Evolutionary conservation across 2,888 invertebrate genomes (phyloP), one percentile per base, ranked within the genome.

Genomic region (Dinocampus coccinellae): DNA sequence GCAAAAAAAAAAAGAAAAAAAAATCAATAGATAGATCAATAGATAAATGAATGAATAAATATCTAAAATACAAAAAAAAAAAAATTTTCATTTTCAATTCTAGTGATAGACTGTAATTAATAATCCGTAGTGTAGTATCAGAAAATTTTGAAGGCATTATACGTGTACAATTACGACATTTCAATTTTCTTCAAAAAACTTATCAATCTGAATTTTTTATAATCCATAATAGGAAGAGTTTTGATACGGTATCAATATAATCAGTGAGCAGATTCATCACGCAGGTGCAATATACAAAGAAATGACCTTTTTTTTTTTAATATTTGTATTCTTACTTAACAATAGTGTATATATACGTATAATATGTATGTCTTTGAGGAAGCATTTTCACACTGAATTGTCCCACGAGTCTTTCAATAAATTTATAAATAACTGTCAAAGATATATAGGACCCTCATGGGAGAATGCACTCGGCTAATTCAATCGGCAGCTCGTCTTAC

Each of bases 401-500:
- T 42, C 42, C 13, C 11, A 36, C 13, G 36, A 36, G 11, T 36
- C 33, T 42, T 16, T 7, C 3, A 4, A 42, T 42, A n/a, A 42
- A 42, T 42, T 42, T 42, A 42, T 42, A 42, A 42, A 13, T 42
- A 42, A 13, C n/a, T 42, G n/a, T 42, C 10, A 36, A 9, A 10
- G 6, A 36, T 36, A 36, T 10, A 36, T 36, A 33, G 3, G 20
- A 16, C 13, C 55, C 55, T 24, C 29, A 29, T 53, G 9, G 29
- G 55, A 47, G 29, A 47, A 64, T 65, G 36, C 65, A 65, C 64
- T 64, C 33, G 58, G 47, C 65, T 70, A 70, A 70, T 26, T 57
- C 26, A 57, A 57, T 63, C 65, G 70, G 70, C 70, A 64, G 70
- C 70, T 58, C 55, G 34, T 63, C 55, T 42, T 47, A 69, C 24